Base-by-base conservation (phyloP, 2,113 vertebrate genomes). In the Charina bottae region DNA sequence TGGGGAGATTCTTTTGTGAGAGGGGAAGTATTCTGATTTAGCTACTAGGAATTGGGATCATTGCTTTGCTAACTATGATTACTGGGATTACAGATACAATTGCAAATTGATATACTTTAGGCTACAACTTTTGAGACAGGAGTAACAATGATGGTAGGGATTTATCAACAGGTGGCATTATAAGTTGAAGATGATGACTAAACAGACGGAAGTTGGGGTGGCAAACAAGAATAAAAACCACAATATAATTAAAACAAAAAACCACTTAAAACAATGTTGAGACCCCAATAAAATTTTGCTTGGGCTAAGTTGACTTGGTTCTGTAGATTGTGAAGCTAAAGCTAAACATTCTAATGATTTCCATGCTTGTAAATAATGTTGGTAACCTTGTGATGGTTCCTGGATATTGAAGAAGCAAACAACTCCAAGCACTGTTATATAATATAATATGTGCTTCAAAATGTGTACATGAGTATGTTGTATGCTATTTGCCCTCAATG, bases 351-450 rank as follows among this genome's bases (percentile, higher is more conserved):
- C 9, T 83, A 86, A 42, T 78, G 42, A n/a, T 83, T 60, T 88
- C 64, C 17, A 33, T 83, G 26, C 53, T 91, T 15, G 37, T 78
- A 37, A 87, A 83, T 88, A 55, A 17, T 60, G 89, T 68, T 89
- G 88, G 68, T 84, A 87, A 92, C 54, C 0, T 1, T 56, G 59
- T 90, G 86, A 90, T 94, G 89, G 87, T 94, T 91, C 93, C 64
- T 93, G 56, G 83, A 33, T 54, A 33, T 85, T 15, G 13, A 92
- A 53, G 56, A 58, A 12, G 4, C 1, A n/a, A 53, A 53, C 12
- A 19, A 54, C 56, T 60, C 55, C 54, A n/a, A 83, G 17, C 33
- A 37, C 58, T 33, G 83, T 15, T 13, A n/a, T 49, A 53, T 33
- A 28, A 68, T 37, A 15, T n/a, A n/a, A n/a, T n/a, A 58, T 58